Base-by-base conservation (phyloP, 2,113 vertebrate species). In the Isichthys henryi region DNA sequence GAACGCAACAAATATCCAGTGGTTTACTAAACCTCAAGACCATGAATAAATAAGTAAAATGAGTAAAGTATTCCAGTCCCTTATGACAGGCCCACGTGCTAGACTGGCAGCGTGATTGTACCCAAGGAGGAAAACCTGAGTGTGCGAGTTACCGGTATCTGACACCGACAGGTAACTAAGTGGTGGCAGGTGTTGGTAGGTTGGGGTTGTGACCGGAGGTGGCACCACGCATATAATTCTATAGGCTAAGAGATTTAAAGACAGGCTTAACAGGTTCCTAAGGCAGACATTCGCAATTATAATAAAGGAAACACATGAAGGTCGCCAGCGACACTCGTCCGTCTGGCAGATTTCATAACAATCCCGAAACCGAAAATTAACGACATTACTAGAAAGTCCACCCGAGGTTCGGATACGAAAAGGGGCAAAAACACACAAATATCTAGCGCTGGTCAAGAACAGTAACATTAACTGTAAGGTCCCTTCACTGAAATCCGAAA, bases 251-350 rank as follows among this genome's bases (percentile, higher is more conserved):
- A 39, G n/a, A 19, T 56, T 53, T 43, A 35, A 87, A 39, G n/a
- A 86, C 83, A 86, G n/a, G 83, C 45, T 86, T 86, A 48, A 10
- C 82, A 27, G 45, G 45, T 85, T 85, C 23, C 82, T 43, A 86
- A 15, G 10, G 27, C 83, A 27, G 46, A 49, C 82, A 46, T 23
- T 84, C 19, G 82, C 39, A 21, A 48, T 46, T 7, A 84, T 80
- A n/a, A 48, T 31, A 80, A n/a, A 49, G 3, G 21, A 31, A 86
- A 86, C 46, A 86, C 48, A 86, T 7, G 48, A 86, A 86, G 83
- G 83, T 48, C 48, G 19, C 35, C 31, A n/a, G 23, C 43, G 83
- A 50, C 83, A 86, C 46, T 48, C 83, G 45, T 80, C 74, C n/a
- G 70, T 77, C 70, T 35, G 23, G 83, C 45, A 86, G 77, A 23